Evolutionary conservation across 2,113 vertebrate genomes (phyloP).

Genomic region (Lethenteron reissneri): DNA sequence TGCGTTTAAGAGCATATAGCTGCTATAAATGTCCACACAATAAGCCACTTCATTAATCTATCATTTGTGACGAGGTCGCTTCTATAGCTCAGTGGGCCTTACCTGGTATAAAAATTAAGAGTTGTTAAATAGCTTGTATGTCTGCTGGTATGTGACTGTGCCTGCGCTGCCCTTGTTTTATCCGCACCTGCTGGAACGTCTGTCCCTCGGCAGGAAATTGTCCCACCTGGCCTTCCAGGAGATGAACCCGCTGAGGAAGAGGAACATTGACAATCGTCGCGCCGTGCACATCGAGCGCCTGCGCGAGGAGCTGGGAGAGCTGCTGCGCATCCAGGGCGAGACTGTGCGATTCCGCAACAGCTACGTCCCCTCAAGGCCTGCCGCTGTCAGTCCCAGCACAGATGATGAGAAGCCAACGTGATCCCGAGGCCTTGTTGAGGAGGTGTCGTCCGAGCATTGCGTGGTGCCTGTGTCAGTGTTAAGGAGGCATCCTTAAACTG

Average conservation of each 20-base stretch:
- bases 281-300: slow-evolving; percentile 37
- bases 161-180: not conserved
- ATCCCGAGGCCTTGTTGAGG: no score
- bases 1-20: no score
- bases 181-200: not conserved
- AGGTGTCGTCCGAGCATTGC: no score
- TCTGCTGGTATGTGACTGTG: not conserved
- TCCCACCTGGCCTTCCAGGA: slow-evolving; percentile 53
- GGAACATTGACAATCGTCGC: slow-evolving; percentile 40
- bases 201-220: slow-evolving; percentile 36
- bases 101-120: not conserved
- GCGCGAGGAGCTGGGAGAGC: slow-evolving; percentile 37
- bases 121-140: not conserved
- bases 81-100: not conserved
- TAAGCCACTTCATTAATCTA: not conserved
- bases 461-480: no score
- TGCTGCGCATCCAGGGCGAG: slow-evolving; percentile 41
- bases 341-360: slow-evolving; percentile 18
- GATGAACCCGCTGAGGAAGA: slow-evolving; percentile 69
- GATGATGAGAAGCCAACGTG: no score
- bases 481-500: no score
- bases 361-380: not conserved
- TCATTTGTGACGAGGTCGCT: not conserved
- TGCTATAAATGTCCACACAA: no score
- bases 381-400: no score